phyloP scores from a whole-genome alignment of 2,888 invertebrate genomes.

The Achlya flavicornis region DNA sequence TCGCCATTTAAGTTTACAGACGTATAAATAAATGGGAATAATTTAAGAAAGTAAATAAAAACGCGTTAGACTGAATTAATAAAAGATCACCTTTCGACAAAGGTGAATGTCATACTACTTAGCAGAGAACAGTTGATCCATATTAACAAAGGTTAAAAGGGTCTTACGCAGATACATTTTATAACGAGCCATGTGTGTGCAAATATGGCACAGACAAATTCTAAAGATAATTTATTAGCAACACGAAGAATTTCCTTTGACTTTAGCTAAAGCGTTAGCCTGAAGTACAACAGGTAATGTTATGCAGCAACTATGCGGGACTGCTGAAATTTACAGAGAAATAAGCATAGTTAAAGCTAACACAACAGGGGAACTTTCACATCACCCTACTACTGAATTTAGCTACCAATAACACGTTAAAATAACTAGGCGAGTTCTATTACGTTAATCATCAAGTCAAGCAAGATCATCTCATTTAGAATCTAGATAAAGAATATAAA shows the following conservation, averaged over 20 bases:
- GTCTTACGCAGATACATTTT: neutral
- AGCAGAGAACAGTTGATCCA: neutral
- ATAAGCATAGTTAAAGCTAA: no score
- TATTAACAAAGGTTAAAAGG: neutral
- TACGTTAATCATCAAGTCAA: neutral
- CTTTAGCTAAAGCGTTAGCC: no score
- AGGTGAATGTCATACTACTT: neutral
- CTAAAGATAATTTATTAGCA: no score
- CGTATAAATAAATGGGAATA: neutral
- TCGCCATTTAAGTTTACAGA: neutral
- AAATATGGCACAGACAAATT: no score
- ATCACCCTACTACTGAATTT: no score
- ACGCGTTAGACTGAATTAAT: constrained; percentile 24
- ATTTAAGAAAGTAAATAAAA: neutral
- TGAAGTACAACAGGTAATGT: no score
- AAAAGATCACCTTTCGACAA: constrained; percentile 18
- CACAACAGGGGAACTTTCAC: no score
- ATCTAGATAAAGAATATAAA: constrained; percentile 4
- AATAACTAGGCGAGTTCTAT: neutral
- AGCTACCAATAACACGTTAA: neutral
- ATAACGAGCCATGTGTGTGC: neutral
- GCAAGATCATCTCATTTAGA: neutral
- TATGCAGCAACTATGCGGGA: no score
- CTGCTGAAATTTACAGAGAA: no score
- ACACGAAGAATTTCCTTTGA: no score